Base-by-base conservation (phyloP, 1,140 invertebrate species). In the Sesamia nonagrioides region DNA sequence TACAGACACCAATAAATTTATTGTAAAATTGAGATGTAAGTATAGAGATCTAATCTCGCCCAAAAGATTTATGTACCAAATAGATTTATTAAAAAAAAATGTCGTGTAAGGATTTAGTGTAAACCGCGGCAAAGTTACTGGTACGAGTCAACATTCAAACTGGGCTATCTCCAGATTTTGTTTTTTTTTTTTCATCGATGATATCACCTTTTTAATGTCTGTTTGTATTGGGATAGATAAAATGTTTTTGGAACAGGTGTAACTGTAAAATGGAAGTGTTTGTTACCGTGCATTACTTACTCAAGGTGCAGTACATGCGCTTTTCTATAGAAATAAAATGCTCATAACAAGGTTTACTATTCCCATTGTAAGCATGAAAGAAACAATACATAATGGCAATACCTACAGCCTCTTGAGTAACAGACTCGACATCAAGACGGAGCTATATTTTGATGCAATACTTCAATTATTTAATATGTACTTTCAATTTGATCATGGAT, bases 1-100 rank as follows among this genome's bases (percentile, higher is more conserved):
- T 80, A 89, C 79, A 78, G 86, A 83, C 78, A 86, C 86, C 84
- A 88, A 92, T 92, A 92, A 92, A 92, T 92, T 91, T 88, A 88
- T 86, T 88, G 87, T 91, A 90, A 92, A 91, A 92, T 92, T 92
- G 88, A 92, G 91, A 91, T 83, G 84, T 27, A 27, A 27, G 27
- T 92, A 90, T 88, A 85, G 89, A 91, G 91, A 92, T 92, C 89
- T 92, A 92, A 92, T 92, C 91, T 91, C 54, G 11, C 48, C 52
- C 13, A 45, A 56, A 81, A 89, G 89, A 92, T 92, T 91, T 92
- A 92, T 89, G 81, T 81, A 73, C 50, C 52, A 80, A 86, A 89
- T 90, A 91, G 89, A 92, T 91, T 90, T 92, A 92, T 90, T 87
- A 81, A 73, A 33, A 63, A 50, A 83, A 74, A 83, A 80, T 85